Evolutionary conservation across 2,888 invertebrate species (phyloP).

Genomic region (Stenolophus ochropezus): DNA sequence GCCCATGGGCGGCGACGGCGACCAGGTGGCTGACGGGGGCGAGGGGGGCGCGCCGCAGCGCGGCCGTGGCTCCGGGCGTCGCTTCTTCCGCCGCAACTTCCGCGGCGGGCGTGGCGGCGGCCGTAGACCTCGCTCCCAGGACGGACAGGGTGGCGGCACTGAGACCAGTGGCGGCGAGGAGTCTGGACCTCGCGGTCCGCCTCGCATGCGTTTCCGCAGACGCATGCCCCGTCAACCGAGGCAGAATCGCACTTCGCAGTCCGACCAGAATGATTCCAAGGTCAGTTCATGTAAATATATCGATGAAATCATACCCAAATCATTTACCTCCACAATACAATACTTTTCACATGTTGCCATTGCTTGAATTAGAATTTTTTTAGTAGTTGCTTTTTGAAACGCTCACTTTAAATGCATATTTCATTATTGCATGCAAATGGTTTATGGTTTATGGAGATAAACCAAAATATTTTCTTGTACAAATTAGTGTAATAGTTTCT

Average conservation of each 20-base stretch:
- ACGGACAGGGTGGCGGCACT: slow-evolving; percentile 72
- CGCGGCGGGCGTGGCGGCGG: slow-evolving; percentile 80
- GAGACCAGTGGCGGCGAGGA: slow-evolving; percentile 71
- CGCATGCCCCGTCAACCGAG: slow-evolving; percentile 67
- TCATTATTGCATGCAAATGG: background rate
- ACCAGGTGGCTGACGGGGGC: slow-evolving; percentile 68
- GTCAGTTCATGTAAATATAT: slow-evolving; percentile 61
- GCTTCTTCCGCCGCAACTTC: slow-evolving; percentile 77
- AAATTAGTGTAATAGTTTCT: slow-evolving; percentile 55
- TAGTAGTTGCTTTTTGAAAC: background rate
- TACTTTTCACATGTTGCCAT: background rate
- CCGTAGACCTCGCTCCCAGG: slow-evolving; percentile 76
- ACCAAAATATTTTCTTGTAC: slow-evolving; percentile 8
- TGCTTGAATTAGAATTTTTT: background rate
- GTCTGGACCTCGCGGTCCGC: slow-evolving; percentile 71
- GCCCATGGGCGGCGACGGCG: slow-evolving; percentile 70
- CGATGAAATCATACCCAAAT: slow-evolving; percentile 1
- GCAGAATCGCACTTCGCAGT: slow-evolving; percentile 71
- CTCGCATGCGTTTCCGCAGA: slow-evolving; percentile 73
- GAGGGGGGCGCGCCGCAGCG: slow-evolving; percentile 72
- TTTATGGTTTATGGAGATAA: background rate
- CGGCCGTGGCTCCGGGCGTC: slow-evolving; percentile 75
- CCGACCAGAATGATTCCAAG: slow-evolving; percentile 70
- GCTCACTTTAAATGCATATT: background rate
- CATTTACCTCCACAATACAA: background rate